Evolutionary conservation across 2,888 invertebrate species (phyloP).

Genomic region (Amiota communis): DNA sequence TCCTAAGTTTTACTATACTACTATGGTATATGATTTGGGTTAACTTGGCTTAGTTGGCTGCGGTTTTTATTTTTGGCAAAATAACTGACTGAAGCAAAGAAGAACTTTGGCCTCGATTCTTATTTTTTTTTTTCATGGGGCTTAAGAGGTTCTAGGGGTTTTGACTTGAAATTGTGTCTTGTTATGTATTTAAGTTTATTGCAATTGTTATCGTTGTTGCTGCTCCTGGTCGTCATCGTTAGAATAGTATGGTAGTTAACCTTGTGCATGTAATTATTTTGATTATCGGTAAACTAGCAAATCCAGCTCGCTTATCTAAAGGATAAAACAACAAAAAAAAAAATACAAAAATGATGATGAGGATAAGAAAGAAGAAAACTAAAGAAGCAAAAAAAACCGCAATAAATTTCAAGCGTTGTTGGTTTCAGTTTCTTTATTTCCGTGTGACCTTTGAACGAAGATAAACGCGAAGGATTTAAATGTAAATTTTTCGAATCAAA

Average conservation of each 20-base stretch:
- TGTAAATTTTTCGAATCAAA: conserved; percentile 5
- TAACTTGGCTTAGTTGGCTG: not conserved
- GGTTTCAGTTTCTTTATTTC: not conserved
- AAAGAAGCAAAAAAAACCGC: conserved; percentile 29
- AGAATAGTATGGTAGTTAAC: conserved; percentile 5
- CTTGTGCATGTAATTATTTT: conserved; percentile 52
- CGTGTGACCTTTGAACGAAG: not conserved
- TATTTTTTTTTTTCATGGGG: not conserved
- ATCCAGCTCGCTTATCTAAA: not conserved
- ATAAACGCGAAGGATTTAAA: conserved; percentile 6
- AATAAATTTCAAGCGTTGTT: conserved; percentile 1
- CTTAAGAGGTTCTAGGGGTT: not conserved
- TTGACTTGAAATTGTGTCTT: conserved; percentile 9
- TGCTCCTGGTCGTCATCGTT: conserved; percentile 4
- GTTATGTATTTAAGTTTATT: conserved; percentile 17
- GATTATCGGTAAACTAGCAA: conserved; percentile 49
- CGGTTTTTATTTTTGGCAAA: not conserved
- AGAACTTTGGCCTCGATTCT: not conserved
- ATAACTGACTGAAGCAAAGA: too few relatives aligned
- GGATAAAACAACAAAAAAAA: conserved; percentile 30
- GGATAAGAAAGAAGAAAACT: conserved; percentile 50
- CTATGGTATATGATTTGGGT: not conserved
- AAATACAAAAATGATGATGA: too few relatives aligned
- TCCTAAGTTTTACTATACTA: not conserved
- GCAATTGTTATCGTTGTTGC: conserved; percentile 12